Evolutionary conservation across 2,797 vertebrate genomes (phyloP).

Genomic region (Lates japonicus): DNA sequence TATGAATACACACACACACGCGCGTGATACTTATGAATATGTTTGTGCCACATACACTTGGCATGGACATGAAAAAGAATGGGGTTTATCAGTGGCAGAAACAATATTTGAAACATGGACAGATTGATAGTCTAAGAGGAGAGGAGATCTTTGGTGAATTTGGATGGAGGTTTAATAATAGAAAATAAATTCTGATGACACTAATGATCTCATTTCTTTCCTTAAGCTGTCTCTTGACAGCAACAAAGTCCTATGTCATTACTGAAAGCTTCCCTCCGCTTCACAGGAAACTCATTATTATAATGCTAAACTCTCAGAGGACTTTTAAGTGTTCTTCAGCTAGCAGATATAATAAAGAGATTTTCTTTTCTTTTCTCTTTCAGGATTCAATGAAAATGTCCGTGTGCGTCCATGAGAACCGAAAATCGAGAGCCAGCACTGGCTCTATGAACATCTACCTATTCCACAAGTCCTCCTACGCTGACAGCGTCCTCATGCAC

Average conservation of each 20-base stretch:
- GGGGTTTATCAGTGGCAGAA: background rate
- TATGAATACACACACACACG: background rate
- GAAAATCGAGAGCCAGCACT: conserved; percentile 96
- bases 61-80: background rate
- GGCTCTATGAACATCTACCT: conserved; percentile 99
- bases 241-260: background rate
- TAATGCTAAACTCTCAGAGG: background rate
- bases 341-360: background rate
- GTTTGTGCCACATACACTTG: background rate
- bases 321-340: background rate
- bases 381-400: conserved; percentile 99
- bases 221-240: conserved; percentile 8
- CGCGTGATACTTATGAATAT: background rate
- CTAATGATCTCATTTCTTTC: background rate
- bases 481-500: conserved; percentile 97
- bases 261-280: background rate
- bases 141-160: background rate
- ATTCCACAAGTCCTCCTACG: conserved; percentile 99
- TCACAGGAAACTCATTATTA: conserved; percentile 3
- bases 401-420: conserved; percentile 98
- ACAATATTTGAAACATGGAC: background rate
- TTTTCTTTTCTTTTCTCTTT: conserved; percentile 54
- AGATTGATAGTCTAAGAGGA: background rate
- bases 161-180: background rate
- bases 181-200: background rate